Conservation (phyloP, 2,797 vertebrate species). For the Neopelma chrysocephalum region DNA sequence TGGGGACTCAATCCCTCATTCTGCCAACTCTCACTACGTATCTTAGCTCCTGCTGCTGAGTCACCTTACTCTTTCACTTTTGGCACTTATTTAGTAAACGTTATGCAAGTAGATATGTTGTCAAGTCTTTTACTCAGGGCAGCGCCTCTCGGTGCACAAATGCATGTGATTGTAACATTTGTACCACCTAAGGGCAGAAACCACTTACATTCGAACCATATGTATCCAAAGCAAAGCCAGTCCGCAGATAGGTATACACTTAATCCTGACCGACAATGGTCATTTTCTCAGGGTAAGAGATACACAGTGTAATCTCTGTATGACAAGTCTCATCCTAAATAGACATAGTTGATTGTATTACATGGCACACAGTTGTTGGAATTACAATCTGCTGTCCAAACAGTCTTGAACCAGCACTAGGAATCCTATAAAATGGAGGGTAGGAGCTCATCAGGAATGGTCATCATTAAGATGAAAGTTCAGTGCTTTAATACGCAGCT, state of each 20-base stretch:
- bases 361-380: neutral
- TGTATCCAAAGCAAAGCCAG: neutral
- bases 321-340: neutral
- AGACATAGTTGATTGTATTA: neutral
- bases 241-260: neutral
- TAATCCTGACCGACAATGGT: neutral
- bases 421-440: conserved; percentile 34
- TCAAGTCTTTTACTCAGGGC: neutral
- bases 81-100: neutral
- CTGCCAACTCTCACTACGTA: neutral
- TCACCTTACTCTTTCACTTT: neutral
- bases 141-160: neutral
- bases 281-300: neutral
- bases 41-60: neutral
- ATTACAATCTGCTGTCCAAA: conserved; percentile 22
- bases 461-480: conserved; percentile 49
- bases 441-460: conserved; percentile 41
- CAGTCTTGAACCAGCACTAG: neutral
- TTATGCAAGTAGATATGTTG: neutral
- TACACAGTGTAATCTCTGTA: neutral
- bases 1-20: neutral
- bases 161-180: neutral
- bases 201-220: neutral
- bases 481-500: conserved; percentile 56
- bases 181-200: neutral